A percentile compares a stretch with the other conserved stretches of the same genome.
phyloP scores from a whole-genome alignment of 2,113 vertebrate genomes.

The Phasianus colchicus region DNA sequence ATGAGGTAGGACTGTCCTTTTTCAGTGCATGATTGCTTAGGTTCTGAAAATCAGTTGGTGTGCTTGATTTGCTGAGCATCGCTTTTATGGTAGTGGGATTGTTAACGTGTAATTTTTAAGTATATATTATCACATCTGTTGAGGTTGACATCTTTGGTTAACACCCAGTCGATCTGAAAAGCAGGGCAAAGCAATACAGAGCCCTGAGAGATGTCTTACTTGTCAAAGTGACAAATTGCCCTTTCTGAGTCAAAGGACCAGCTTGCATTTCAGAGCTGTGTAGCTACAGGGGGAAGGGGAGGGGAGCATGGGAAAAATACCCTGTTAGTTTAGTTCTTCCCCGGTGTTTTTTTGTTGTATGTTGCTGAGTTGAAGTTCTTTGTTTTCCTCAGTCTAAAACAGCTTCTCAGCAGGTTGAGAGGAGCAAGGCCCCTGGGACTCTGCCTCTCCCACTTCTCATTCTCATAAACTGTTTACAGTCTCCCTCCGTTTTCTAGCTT shows the following conservation, averaged over 20 bases:
- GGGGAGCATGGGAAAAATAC: conserved; percentile 63
- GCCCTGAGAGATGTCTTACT: conserved; percentile 9
- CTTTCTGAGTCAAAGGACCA: conserved; percentile 37
- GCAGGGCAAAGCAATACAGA: conserved; percentile 7
- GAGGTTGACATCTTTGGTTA: conserved; percentile 19
- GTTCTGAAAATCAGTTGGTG: background rate
- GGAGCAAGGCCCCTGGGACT: conserved; percentile 29
- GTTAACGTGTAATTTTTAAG: background rate
- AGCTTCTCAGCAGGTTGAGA: conserved; percentile 43
- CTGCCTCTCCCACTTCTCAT: conserved; percentile 15
- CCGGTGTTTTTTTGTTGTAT: conserved; percentile 39
- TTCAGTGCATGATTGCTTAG: background rate
- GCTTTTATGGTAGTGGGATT: background rate
- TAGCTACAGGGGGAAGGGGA: conserved; percentile 27
- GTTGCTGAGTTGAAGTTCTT: conserved; percentile 39
- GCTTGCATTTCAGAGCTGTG: background rate
- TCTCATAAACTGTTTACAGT: conserved; percentile 59
- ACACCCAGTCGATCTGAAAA: conserved; percentile 18
- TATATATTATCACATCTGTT: background rate
- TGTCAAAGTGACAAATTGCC: conserved; percentile 66
- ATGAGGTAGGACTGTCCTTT: background rate
- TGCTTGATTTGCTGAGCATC: background rate
- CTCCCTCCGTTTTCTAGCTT: conserved; percentile 48
- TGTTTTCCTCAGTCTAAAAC: conserved; percentile 5
- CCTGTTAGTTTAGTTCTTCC: conserved; percentile 13